Evolutionary conservation across 2,113 vertebrate genomes (phyloP).

Genomic region (Alethe castanea): DNA sequence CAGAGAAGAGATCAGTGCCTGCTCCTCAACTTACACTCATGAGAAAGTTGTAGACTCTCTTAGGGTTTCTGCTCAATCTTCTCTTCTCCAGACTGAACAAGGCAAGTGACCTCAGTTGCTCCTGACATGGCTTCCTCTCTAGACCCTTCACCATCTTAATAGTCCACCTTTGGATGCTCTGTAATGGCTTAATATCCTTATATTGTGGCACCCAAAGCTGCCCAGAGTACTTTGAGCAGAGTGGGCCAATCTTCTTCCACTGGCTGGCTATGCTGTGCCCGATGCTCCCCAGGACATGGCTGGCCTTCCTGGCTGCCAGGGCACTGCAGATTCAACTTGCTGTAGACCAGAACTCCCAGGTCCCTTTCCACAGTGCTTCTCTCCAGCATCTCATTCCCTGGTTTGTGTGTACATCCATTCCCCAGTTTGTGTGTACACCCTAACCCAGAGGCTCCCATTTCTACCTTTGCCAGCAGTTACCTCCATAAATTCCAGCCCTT

Average conservation of each 20-base stretch:
- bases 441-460: not conserved
- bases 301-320: not conserved
- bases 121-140: not conserved
- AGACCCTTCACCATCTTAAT: not conserved
- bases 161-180: not conserved
- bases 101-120: not conserved
- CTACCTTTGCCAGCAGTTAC: not conserved
- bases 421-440: not conserved
- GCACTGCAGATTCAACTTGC: not conserved
- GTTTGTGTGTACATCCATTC: not conserved
- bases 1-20: not conserved
- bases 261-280: not conserved
- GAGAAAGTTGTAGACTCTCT: not conserved
- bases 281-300: not conserved
- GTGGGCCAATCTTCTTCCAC: not conserved
- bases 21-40: rapidly evolving
- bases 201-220: not conserved
- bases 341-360: not conserved
- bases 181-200: not conserved
- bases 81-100: not conserved
- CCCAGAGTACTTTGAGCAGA: not conserved
- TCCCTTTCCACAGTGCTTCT: rapidly evolving
- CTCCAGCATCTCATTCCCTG: not conserved
- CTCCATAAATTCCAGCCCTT: not conserved
- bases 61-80: not conserved